These are phyloP conservation scores for Macaria liturata DNA, from an alignment of 2,888 invertebrate species.

Conservation along the genomic window DNA sequence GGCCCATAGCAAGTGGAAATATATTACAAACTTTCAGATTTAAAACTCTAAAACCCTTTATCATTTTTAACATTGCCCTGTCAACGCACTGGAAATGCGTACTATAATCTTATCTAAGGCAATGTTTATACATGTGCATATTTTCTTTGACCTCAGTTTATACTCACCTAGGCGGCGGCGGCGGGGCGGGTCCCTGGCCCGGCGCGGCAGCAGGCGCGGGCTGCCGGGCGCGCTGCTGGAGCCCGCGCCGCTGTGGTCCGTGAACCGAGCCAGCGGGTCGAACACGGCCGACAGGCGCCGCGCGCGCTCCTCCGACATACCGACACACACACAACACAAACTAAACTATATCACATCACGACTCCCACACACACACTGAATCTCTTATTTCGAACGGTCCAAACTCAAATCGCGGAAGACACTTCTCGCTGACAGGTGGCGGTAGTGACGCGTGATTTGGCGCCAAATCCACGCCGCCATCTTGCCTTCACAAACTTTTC, in stretches of 20 bases:
- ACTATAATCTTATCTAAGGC: too few relatives aligned
- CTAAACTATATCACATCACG: constrained; percentile 71
- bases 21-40: too few relatives aligned
- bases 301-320: constrained; percentile 87
- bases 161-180: constrained; percentile 79
- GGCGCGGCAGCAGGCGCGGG: constrained; percentile 86
- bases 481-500: constrained; percentile 67
- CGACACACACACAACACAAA: constrained; percentile 65
- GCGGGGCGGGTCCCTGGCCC: constrained; percentile 76
- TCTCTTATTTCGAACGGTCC: constrained; percentile 71
- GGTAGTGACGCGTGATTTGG: constrained; percentile 61
- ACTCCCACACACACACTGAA: constrained; percentile 62
- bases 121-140: too few relatives aligned
- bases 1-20: too few relatives aligned
- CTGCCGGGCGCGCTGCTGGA: constrained; percentile 88
- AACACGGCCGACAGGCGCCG: constrained; percentile 92
- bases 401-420: constrained; percentile 64
- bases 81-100: too few relatives aligned
- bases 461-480: constrained; percentile 71
- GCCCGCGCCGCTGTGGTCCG: constrained; percentile 85
- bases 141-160: too few relatives aligned
- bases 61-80: too few relatives aligned
- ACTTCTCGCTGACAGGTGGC: constrained; percentile 62
- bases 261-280: constrained; percentile 90
- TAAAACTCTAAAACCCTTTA: too few relatives aligned